Evolutionary conservation across 2,888 invertebrate genomes (phyloP).

Genomic region (Hedychridium roseum): DNA sequence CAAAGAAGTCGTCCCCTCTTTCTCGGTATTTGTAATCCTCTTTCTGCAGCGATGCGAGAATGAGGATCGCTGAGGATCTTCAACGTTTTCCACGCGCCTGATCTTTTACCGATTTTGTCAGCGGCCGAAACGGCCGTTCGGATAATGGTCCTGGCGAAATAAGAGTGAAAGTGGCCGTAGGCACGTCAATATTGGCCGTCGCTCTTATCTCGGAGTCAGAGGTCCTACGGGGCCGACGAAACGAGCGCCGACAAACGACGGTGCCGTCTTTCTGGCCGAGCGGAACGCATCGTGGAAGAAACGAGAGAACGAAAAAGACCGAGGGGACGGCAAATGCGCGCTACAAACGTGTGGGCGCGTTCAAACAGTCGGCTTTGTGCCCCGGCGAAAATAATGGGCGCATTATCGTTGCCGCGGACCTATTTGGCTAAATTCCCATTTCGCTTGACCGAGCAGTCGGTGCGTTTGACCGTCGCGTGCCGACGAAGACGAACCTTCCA

Average conservation of each 20-base stretch:
- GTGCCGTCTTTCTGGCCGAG: neutral
- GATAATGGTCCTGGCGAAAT: slow-evolving; percentile 21
- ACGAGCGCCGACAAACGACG: slow-evolving; percentile 11
- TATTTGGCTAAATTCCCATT: slow-evolving; percentile 40
- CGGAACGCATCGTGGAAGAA: slow-evolving; percentile 9
- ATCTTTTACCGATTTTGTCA: too few species aligned
- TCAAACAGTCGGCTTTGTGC: slow-evolving; percentile 24
- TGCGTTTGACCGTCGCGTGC: slow-evolving; percentile 33
- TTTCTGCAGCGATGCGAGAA: too few species aligned
- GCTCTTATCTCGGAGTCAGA: slow-evolving; percentile 26
- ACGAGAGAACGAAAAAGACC: slow-evolving; percentile 8
- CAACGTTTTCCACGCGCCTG: too few species aligned
- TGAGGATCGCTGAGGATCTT: too few species aligned
- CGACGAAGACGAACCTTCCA: too few species aligned
- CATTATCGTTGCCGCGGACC: slow-evolving; percentile 30
- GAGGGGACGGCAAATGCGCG: slow-evolving; percentile 19
- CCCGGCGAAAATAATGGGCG: slow-evolving; percentile 30
- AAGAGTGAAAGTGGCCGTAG: slow-evolving; percentile 32
- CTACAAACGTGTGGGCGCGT: slow-evolving; percentile 11
- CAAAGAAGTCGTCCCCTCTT: too few species aligned
- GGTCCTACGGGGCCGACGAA: slow-evolving; percentile 19
- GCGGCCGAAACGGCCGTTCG: slow-evolving; percentile 10
- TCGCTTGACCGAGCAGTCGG: slow-evolving; percentile 27
- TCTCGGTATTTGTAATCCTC: too few species aligned
- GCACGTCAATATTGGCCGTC: slow-evolving; percentile 32